A percentile compares a stretch with the other conserved stretches of the same genome.
phyloP scores from a whole-genome alignment of 2,113 vertebrate genomes.

The Neolamprologus fasciatus region DNA sequence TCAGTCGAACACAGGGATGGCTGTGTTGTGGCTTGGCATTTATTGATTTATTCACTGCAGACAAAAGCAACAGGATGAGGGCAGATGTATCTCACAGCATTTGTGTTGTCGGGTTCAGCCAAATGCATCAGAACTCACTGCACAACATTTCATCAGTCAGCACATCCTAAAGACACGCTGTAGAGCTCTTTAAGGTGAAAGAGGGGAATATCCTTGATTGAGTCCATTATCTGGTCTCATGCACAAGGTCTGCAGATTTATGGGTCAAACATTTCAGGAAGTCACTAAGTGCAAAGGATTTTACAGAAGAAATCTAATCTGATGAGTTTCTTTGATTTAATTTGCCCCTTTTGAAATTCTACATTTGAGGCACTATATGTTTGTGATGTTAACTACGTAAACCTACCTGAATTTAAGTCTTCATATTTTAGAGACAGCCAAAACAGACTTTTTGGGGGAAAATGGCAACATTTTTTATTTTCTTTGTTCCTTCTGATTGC shows the following conservation, averaged over 20 bases:
- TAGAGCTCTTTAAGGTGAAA: neutral
- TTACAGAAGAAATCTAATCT: neutral
- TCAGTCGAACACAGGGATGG: neutral
- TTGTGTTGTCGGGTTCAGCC: neutral
- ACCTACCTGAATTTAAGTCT: neutral
- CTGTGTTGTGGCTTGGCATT: neutral
- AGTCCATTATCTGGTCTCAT: neutral
- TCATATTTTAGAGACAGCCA: neutral
- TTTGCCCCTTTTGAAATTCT: neutral
- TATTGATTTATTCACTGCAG: neutral
- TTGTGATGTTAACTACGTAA: neutral
- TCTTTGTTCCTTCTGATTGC: neutral
- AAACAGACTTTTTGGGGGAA: accelerated
- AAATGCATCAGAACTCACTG: neutral
- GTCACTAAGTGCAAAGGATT: neutral
- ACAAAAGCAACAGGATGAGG: neutral
- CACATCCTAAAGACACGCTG: neutral
- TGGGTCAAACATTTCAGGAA: neutral
- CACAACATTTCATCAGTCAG: neutral
- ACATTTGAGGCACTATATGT: neutral
- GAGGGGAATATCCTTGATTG: neutral
- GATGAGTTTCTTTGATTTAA: neutral
- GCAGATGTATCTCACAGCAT: neutral
- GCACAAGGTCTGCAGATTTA: neutral
- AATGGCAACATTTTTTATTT: neutral